Conservation (phyloP, 2,888 invertebrate genomes). For the Leptothorax acervorum region DNA sequence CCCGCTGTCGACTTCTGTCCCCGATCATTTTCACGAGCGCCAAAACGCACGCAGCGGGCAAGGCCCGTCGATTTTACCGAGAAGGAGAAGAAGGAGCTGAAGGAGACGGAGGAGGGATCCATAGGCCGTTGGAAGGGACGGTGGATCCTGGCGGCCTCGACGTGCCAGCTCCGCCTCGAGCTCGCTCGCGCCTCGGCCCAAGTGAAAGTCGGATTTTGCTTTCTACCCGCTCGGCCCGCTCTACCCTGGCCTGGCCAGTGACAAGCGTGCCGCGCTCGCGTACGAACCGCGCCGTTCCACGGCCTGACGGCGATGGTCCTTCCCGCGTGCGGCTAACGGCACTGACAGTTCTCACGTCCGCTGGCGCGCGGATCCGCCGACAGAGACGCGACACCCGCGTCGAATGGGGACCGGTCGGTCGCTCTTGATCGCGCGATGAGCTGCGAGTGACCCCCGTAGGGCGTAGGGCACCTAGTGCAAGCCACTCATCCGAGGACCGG, state of each 20-base stretch:
- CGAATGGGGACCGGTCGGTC: constrained; percentile 32
- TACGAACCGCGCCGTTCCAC: constrained; percentile 57
- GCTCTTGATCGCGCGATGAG: constrained; percentile 30
- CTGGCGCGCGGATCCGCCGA: neutral
- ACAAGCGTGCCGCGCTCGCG: constrained; percentile 71
- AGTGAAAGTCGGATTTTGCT: constrained; percentile 85
- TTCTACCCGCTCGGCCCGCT: constrained; percentile 78
- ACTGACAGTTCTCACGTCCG: constrained; percentile 27
- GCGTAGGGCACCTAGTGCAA: neutral
- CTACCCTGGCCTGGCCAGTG: constrained; percentile 68
- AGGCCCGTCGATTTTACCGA: constrained; percentile 17
- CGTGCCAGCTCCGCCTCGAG: constrained; percentile 78
- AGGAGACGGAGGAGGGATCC: constrained; percentile 24
- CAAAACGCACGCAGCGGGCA: constrained; percentile 27
- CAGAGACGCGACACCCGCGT: constrained; percentile 32
- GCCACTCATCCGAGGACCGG: neutral
- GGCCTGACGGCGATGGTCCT: constrained; percentile 12
- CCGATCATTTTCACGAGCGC: constrained; percentile 27
- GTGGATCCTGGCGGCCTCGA: constrained; percentile 80
- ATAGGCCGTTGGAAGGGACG: constrained; percentile 48
- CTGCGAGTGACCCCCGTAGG: constrained; percentile 2
- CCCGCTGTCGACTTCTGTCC: neutral
- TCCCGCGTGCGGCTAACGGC: constrained; percentile 21
- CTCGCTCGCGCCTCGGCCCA: constrained; percentile 68
- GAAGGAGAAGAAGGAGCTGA: neutral